These are phyloP conservation scores for Platerodrilus igneus DNA, from an alignment of 2,888 invertebrate genomes.

Conservation along the genomic window DNA sequence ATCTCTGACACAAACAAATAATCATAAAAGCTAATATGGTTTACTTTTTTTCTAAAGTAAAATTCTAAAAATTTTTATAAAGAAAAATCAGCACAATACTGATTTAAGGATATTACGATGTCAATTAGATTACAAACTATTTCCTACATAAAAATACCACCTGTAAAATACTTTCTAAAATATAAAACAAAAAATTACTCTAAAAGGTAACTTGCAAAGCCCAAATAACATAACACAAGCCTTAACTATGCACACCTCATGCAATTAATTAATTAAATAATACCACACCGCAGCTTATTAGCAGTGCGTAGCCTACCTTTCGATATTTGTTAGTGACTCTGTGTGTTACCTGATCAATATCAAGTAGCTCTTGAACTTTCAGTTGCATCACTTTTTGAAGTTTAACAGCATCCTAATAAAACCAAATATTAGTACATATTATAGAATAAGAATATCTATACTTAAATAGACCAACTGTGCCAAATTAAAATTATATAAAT, in stretches of 20 bases:
- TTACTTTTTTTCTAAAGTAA: too few relatives aligned
- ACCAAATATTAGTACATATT: conserved; percentile 15
- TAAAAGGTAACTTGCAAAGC: neutral
- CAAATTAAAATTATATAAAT: too few relatives aligned
- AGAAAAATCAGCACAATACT: too few relatives aligned
- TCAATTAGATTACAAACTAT: too few relatives aligned
- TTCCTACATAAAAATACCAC: too few relatives aligned
- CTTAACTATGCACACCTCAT: conserved; percentile 34
- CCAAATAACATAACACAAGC: conserved; percentile 10
- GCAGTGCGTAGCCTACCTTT: conserved; percentile 45
- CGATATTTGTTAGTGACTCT: conserved; percentile 48
- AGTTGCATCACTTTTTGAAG: conserved; percentile 67
- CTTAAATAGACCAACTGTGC: conserved; percentile 4
- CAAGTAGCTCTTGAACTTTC: conserved; percentile 67
- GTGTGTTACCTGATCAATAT: conserved; percentile 57
- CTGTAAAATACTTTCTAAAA: too few relatives aligned
- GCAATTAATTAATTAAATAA: too few relatives aligned
- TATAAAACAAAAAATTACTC: conserved; percentile 1
- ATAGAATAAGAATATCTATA: conserved; percentile 7
- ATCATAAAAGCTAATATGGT: too few relatives aligned
- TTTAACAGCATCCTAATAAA: conserved; percentile 62
- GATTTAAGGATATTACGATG: too few relatives aligned
- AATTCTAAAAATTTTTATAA: too few relatives aligned
- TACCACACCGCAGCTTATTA: too few relatives aligned
- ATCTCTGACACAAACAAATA: too few relatives aligned